Base-by-base conservation (phyloP, 2,797 vertebrate species). In the Molossus alvarezi region DNA sequence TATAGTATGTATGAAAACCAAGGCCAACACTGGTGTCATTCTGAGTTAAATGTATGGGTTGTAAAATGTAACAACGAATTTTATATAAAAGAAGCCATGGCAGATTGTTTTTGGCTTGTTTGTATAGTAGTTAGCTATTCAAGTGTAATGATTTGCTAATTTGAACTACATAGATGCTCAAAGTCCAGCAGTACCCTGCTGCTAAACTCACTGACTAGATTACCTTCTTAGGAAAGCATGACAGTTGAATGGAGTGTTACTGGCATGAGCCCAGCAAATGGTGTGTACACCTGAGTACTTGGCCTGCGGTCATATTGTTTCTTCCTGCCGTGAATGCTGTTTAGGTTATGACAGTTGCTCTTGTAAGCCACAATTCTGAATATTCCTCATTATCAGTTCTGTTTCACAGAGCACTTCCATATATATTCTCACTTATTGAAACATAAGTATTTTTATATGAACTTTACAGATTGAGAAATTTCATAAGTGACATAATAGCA, bases 81-180 rank as follows among this genome's bases (percentile, higher is more conserved):
- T 88, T 79, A 92, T 41, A 71, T 79, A 48, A 77, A 76, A 65
- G 72, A 29, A 91, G 57, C 17, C 57, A 79, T 51, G 13, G 12
- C 67, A 89, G 41, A 53, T 93, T 94, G 20, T 13, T 88, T 62
- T 90, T 65, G 45, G 37, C 29, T 92, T 95, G 29, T 85, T 85
- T 88, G 23, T 88, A 48, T 55, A 51, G 13, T 75, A 90, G 76
- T 67, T 95, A 93, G 77, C 67, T 90, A 60, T 60, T 93, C 33
- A 94, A 17, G 6, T 83, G 67, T 83, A 95, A 91, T 84, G 51
- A 94, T 91, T 76, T 93, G 72, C 76, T 73, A 5, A 5, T 73
- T 88, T 96, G 64, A 94, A 85, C 53, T 71, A 37, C 51, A 62
- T n/a, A 88, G 69, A 69, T 95, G 95, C 41, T 93, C 93, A 93